Percentiles rank a stretch among this genome's conserved stretches.
These are phyloP conservation scores for Noctilio leporinus DNA, from an alignment of 2,113 vertebrate genomes.

Conservation along the genomic window DNA sequence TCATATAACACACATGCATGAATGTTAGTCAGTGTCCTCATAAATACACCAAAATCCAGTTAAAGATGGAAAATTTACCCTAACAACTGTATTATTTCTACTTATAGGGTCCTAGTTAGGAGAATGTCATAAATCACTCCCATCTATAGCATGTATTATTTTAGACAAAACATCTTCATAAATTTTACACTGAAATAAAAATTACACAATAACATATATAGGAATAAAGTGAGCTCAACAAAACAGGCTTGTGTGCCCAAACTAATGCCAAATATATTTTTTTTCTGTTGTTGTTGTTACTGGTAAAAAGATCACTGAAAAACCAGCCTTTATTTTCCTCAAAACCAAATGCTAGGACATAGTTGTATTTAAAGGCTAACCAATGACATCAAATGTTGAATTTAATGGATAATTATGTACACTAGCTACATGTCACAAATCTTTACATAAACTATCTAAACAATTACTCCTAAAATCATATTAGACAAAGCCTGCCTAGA, in stretches of 20 bases:
- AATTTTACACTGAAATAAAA: constrained; percentile 33
- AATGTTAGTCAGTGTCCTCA: neutral
- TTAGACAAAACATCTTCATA: constrained; percentile 41
- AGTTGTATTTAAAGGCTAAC: neutral
- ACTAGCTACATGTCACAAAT: neutral
- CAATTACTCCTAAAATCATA: neutral
- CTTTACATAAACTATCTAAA: neutral
- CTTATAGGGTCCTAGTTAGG: neutral
- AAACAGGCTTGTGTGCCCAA: neutral
- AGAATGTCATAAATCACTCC: neutral
- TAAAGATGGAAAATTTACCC: neutral
- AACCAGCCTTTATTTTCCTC: neutral
- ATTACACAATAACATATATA: neutral
- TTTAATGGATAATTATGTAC: neutral
- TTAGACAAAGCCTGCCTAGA: neutral
- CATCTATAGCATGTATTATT: neutral
- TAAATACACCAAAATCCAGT: neutral
- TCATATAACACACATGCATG: neutral
- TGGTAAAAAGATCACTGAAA: neutral
- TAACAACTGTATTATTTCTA: neutral
- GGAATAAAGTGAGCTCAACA: neutral
- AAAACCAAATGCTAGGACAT: neutral
- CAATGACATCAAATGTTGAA: neutral
- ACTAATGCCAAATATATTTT: neutral
- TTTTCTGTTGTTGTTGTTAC: neutral